Evolutionary conservation across 2,113 vertebrate species (phyloP).

Genomic region (Balaeniceps rex): DNA sequence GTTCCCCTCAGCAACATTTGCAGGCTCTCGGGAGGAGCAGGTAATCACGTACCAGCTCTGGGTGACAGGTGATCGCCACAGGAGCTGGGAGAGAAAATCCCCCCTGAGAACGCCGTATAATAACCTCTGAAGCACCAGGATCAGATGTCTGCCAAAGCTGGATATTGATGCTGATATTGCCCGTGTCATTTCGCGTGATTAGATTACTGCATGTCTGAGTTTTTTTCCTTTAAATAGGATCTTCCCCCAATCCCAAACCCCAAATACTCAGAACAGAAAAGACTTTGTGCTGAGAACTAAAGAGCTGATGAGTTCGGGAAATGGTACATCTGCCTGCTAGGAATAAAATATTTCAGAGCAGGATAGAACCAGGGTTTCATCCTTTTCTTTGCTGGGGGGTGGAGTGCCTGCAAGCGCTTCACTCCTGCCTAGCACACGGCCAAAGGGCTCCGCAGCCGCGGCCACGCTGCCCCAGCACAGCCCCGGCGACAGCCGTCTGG

Average conservation of each 20-base stretch:
- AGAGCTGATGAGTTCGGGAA: not conserved
- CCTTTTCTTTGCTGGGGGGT: not conserved
- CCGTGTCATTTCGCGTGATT: not conserved
- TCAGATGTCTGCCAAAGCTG: not conserved
- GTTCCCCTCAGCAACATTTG: not conserved
- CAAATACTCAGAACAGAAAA: not conserved
- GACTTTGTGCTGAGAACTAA: not conserved
- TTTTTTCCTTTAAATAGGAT: not conserved
- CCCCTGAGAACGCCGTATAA: fast-evolving
- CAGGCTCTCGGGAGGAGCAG: not conserved
- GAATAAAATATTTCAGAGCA: not conserved
- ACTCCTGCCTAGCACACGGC: not conserved
- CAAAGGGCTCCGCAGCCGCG: not conserved
- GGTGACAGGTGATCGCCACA: not conserved
- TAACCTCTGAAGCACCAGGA: not conserved
- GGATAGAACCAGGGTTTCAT: not conserved
- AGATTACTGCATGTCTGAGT: not conserved
- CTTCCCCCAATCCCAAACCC: not conserved
- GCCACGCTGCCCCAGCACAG: not conserved
- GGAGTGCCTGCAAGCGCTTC: fast-evolving
- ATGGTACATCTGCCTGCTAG: not conserved
- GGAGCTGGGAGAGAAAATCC: not conserved
- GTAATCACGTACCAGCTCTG: not conserved
- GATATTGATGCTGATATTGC: not conserved
- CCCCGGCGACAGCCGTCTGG: not conserved